Conservation (phyloP, 2,888 invertebrate genomes). For the Hemaris fuciformis region DNA sequence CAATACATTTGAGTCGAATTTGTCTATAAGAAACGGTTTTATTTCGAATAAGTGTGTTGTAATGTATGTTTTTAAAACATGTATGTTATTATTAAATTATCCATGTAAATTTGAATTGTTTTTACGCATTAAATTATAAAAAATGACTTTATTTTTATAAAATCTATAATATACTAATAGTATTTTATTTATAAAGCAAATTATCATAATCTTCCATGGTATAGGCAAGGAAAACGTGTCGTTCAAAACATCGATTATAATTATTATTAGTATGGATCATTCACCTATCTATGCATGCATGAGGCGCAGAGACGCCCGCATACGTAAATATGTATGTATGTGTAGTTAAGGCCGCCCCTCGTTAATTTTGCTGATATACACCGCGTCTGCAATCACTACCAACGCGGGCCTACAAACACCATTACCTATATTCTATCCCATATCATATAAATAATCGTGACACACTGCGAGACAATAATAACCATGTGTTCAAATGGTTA, state of each 20-base stretch:
- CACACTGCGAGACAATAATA: background rate
- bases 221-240: background rate
- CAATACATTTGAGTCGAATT: background rate
- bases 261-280: background rate
- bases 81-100: no score
- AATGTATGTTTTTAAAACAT: no score
- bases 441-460: background rate
- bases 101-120: no score
- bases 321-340: background rate
- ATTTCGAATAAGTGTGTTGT: no score
- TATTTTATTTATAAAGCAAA: no score
- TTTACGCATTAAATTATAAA: no score
- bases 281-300: background rate
- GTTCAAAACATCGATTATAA: background rate
- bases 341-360: constrained; percentile 2
- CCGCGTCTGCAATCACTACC: background rate
- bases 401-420: constrained; percentile 2
- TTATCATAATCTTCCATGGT: no score
- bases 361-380: background rate
- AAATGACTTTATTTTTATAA: no score
- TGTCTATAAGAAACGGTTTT: background rate
- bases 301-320: background rate
- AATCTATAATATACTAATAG: no score
- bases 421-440: constrained; percentile 3
- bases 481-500: background rate